phyloP scores from a whole-genome alignment of 2,888 invertebrate species.

The Graphium colonna region DNA sequence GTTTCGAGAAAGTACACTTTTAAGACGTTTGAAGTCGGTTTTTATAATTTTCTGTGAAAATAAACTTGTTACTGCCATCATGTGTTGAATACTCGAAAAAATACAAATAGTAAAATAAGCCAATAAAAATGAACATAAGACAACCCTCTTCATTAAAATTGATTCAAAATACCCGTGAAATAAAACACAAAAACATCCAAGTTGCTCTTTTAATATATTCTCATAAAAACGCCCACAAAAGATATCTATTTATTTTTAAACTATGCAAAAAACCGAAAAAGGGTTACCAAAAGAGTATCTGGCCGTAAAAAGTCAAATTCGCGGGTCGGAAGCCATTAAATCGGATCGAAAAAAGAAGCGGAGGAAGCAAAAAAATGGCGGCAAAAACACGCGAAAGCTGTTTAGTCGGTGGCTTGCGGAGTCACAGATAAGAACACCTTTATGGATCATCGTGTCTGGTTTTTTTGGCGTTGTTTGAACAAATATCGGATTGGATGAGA shows the following conservation, averaged over 20 bases:
- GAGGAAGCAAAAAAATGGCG: constrained; percentile 24
- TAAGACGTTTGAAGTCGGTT: no score
- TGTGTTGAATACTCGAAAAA: no score
- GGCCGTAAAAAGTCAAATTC: constrained; percentile 29
- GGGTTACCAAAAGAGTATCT: constrained; percentile 23
- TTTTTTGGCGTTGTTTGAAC: constrained; percentile 38
- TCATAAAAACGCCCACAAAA: not conserved
- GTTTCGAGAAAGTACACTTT: no score
- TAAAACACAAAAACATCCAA: not conserved
- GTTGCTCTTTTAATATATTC: not conserved
- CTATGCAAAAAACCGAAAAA: constrained; percentile 14
- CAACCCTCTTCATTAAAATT: not conserved
- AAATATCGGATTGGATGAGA: constrained; percentile 45
- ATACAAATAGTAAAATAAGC: not conserved
- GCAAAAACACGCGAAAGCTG: constrained; percentile 40
- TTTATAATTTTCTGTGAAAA: no score
- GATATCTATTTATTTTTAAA: not conserved
- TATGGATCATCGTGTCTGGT: constrained; percentile 38
- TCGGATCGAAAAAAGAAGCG: constrained; percentile 34
- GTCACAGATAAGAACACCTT: constrained; percentile 49
- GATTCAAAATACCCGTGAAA: no score
- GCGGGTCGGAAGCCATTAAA: constrained; percentile 37
- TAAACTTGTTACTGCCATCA: no score
- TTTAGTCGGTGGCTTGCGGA: constrained; percentile 32
- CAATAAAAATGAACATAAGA: not conserved